phyloP scores from a whole-genome alignment of 1,140 invertebrate genomes.

The Phymastichus coffea region DNA sequence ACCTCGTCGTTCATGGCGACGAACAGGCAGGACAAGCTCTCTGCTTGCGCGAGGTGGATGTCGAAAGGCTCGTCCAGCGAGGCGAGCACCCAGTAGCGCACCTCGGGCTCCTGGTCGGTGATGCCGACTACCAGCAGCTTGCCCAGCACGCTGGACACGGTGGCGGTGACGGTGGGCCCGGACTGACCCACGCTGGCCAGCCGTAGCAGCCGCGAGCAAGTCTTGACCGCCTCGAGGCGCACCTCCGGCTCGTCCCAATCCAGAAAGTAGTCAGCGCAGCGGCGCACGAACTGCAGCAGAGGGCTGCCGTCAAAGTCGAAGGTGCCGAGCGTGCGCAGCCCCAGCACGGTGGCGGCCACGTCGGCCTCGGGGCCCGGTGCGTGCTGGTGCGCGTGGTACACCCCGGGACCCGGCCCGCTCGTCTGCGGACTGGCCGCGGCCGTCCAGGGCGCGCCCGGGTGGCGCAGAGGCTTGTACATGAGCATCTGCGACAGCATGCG shows the following conservation, averaged over 20 bases:
- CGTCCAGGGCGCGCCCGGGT: constrained; percentile 73
- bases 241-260: constrained; percentile 86
- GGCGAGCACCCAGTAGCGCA: constrained; percentile 88
- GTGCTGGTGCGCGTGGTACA: no score
- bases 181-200: constrained; percentile 72
- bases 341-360: constrained; percentile 83
- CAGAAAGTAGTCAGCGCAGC: constrained; percentile 92
- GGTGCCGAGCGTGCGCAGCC: constrained; percentile 88
- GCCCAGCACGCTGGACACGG: constrained; percentile 86
- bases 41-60: constrained; percentile 91
- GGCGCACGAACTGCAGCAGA: constrained; percentile 86
- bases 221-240: constrained; percentile 90
- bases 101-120: constrained; percentile 92
- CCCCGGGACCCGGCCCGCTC: no score
- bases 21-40: constrained; percentile 91
- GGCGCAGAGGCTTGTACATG: constrained; percentile 81
- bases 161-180: constrained; percentile 77
- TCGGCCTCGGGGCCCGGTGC: constrained; percentile 59
- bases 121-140: constrained; percentile 93
- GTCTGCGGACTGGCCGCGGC: constrained; percentile 47
- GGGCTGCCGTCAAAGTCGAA: constrained; percentile 97
- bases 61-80: constrained; percentile 95
- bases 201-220: constrained; percentile 84
- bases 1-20: constrained; percentile 96
- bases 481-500: constrained; percentile 85